These are phyloP conservation scores for Polia nebulosa DNA, from an alignment of 2,888 invertebrate genomes.

Conservation along the genomic window DNA sequence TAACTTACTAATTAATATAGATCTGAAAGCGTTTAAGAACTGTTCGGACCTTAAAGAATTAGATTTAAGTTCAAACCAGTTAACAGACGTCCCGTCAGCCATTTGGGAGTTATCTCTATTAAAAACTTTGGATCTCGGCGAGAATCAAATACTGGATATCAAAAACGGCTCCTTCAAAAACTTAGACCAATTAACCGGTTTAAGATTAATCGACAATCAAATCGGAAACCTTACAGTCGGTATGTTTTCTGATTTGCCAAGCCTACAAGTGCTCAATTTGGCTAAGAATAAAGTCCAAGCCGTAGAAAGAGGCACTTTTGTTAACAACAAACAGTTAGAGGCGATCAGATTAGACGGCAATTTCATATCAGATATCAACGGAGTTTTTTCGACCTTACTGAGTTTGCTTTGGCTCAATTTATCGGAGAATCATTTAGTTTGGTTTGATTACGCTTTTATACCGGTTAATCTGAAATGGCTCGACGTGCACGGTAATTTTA, in stretches of 20 bases:
- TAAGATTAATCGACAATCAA: constrained; percentile 97
- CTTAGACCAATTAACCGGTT: constrained; percentile 96
- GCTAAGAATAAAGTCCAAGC: constrained; percentile 97
- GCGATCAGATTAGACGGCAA: constrained; percentile 97
- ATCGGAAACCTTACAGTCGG: constrained; percentile 95
- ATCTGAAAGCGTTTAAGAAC: constrained; percentile 95
- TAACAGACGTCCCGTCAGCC: constrained; percentile 95
- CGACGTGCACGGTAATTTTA: constrained; percentile 97
- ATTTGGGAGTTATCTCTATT: constrained; percentile 95
- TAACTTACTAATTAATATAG: constrained; percentile 94
- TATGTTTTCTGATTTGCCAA: constrained; percentile 96
- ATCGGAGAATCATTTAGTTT: constrained; percentile 97
- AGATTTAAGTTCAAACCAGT: constrained; percentile 96
- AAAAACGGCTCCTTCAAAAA: constrained; percentile 96
- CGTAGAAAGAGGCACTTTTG: constrained; percentile 96
- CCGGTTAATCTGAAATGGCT: constrained; percentile 97
- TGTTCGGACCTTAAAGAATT: constrained; percentile 97
- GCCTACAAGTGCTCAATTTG: constrained; percentile 96
- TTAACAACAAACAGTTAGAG: constrained; percentile 95
- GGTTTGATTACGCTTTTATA: constrained; percentile 98
- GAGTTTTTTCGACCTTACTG: constrained; percentile 95
- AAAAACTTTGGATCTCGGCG: constrained; percentile 97
- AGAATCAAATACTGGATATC: constrained; percentile 96
- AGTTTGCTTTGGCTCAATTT: constrained; percentile 96
- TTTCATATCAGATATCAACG: constrained; percentile 96